Percentiles rank a stretch among this genome's conserved stretches.
These are phyloP conservation scores for Girardinus metallicus DNA, from an alignment of 2,797 vertebrate genomes.

Conservation along the genomic window DNA sequence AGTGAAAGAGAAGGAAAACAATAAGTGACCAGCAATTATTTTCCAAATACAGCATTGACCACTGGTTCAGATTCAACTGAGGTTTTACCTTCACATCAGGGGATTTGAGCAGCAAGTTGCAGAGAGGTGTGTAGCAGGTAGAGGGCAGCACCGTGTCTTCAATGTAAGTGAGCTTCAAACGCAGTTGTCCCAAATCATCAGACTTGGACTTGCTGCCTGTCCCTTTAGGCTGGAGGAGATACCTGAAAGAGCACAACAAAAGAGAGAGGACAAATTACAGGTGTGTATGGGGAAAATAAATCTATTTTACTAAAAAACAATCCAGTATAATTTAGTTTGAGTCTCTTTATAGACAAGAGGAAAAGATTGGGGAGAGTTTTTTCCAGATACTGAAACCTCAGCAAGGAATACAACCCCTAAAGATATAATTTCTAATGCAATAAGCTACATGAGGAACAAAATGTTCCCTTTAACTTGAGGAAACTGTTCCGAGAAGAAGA, in stretches of 20 bases:
- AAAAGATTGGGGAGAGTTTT: neutral
- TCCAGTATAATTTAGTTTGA: neutral
- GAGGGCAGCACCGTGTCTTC: slow-evolving; percentile 96
- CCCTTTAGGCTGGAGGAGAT: slow-evolving; percentile 95
- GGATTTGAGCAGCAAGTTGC: slow-evolving; percentile 94
- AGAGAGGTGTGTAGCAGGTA: slow-evolving; percentile 87
- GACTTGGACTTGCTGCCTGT: slow-evolving; percentile 94
- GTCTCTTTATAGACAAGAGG: neutral
- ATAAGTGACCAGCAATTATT: neutral
- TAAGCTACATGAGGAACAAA: neutral
- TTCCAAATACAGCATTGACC: neutral
- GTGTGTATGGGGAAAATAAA: neutral
- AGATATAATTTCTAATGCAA: neutral
- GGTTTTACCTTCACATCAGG: slow-evolving; percentile 90
- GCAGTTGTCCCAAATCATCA: slow-evolving; percentile 93
- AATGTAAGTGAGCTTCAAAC: slow-evolving; percentile 93
- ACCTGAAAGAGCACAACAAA: slow-evolving; percentile 78
- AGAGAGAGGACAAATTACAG: slow-evolving; percentile 11
- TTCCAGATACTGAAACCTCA: neutral
- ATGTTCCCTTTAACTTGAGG: neutral
- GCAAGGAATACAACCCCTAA: neutral
- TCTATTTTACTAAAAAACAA: neutral
- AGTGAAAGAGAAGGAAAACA: neutral
- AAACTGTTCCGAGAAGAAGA: neutral
- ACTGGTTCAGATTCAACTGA: neutral